Conservation (phyloP, 2,113 vertebrate genomes). For the Equus przewalskii region DNA sequence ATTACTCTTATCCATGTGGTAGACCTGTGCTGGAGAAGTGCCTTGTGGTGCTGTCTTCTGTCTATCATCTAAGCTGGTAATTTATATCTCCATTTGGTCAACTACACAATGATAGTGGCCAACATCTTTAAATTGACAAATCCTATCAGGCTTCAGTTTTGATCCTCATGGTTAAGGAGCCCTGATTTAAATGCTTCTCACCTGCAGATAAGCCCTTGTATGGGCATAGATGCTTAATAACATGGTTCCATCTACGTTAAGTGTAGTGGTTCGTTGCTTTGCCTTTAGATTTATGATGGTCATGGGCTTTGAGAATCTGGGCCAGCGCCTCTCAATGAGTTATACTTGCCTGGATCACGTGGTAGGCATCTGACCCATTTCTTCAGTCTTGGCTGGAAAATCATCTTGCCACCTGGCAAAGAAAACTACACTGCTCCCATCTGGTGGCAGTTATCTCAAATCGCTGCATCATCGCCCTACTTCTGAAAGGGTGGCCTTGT, state of each 20-base stretch:
- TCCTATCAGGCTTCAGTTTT: constrained; percentile 12
- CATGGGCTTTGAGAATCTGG: not conserved
- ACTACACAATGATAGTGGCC: not conserved
- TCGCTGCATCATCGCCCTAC: not conserved
- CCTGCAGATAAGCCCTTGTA: not conserved
- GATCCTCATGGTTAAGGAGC: not conserved
- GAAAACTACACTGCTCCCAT: constrained; percentile 54
- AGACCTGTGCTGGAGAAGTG: not conserved
- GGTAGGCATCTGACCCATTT: not conserved
- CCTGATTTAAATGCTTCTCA: constrained; percentile 22
- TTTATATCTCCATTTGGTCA: not conserved
- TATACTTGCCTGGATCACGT: not conserved
- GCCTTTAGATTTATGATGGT: constrained; percentile 5
- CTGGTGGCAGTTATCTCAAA: constrained; percentile 72
- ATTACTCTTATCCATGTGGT: not conserved
- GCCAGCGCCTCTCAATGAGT: not conserved
- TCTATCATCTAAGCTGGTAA: not conserved
- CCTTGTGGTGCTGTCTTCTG: not conserved
- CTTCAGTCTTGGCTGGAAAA: not conserved
- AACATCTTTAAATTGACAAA: not conserved
- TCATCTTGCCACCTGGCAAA: constrained; percentile 8
- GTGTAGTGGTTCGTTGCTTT: not conserved
- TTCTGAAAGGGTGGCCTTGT: not conserved
- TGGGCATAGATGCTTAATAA: not conserved
- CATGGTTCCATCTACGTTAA: not conserved